These are phyloP conservation scores for Erpobdella octoculata DNA, from an alignment of 2,888 invertebrate species.

Conservation along the genomic window DNA sequence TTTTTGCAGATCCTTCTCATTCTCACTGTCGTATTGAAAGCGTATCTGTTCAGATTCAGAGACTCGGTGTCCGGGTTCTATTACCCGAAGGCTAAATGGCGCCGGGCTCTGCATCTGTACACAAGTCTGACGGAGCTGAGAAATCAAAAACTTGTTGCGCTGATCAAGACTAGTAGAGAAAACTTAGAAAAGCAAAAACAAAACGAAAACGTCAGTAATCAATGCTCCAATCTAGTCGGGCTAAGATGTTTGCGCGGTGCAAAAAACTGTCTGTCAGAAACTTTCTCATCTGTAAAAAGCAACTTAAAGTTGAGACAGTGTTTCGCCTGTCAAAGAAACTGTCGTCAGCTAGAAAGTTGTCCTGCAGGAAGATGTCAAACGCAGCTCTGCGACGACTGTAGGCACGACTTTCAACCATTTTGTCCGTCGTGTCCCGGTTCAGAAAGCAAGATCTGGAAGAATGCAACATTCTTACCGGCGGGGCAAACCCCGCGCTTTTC, in stretches of 20 bases:
- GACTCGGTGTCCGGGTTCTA: conserved; percentile 11
- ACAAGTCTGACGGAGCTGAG: not conserved
- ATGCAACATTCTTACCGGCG: too few relatives aligned
- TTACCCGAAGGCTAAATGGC: conserved; percentile 7
- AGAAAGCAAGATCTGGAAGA: not conserved
- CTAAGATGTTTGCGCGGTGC: not conserved
- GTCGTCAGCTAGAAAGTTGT: not conserved
- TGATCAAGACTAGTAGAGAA: not conserved
- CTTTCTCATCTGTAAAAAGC: not conserved
- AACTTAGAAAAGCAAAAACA: not conserved
- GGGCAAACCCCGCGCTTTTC: not conserved
- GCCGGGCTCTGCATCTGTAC: conserved; percentile 3
- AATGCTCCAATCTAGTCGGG: too few relatives aligned
- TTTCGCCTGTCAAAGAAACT: not conserved
- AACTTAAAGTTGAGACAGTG: not conserved
- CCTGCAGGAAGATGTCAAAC: not conserved
- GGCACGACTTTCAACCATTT: not conserved
- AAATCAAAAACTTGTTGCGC: not conserved
- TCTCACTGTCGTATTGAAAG: not conserved
- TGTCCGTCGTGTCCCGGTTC: not conserved
- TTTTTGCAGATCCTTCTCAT: conserved; percentile 1
- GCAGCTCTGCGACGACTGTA: not conserved
- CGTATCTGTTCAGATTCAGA: conserved; percentile 1
- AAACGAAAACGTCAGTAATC: too few relatives aligned
- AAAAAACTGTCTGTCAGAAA: not conserved